Evolutionary conservation across 2,797 vertebrate genomes (phyloP).

Genomic region (Salmo trutta): DNA sequence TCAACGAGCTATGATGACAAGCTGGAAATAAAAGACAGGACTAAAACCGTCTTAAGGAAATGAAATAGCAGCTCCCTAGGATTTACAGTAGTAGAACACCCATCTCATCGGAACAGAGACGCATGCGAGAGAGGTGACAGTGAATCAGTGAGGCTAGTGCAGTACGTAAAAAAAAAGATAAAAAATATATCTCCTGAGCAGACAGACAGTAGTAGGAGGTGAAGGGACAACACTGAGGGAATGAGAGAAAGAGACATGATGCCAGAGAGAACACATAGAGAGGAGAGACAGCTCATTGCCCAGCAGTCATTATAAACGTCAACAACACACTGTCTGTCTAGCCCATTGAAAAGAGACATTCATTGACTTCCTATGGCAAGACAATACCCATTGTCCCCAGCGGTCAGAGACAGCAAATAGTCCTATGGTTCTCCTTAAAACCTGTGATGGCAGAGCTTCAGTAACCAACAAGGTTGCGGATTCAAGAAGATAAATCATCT

Average conservation of each 20-base stretch:
- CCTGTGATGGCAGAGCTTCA: neutral
- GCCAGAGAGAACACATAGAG: neutral
- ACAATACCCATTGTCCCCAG: neutral
- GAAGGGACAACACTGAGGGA: neutral
- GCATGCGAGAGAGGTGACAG: constrained; percentile 54
- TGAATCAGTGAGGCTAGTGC: constrained; percentile 35
- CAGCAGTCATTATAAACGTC: neutral
- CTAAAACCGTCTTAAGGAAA: constrained; percentile 37
- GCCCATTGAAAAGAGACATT: neutral
- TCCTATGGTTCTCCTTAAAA: neutral
- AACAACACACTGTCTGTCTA: neutral
- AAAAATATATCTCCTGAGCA: constrained; percentile 42
- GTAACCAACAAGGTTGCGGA: neutral
- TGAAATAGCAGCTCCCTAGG: constrained; percentile 38
- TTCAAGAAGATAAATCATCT: neutral
- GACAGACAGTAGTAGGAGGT: constrained; percentile 2
- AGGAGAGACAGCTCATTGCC: neutral
- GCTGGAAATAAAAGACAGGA: constrained; percentile 31
- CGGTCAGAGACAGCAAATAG: neutral
- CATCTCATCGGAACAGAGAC: constrained; percentile 25
- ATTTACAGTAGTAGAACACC: constrained; percentile 29
- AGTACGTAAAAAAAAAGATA: constrained; percentile 47
- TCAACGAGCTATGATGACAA: constrained; percentile 30
- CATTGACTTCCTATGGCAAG: neutral
- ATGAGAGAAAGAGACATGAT: constrained; percentile 14